A percentile compares a stretch with the other conserved stretches of the same genome.
phyloP scores from a whole-genome alignment of 1,140 invertebrate species.

The Procambarus virginalis region DNA sequence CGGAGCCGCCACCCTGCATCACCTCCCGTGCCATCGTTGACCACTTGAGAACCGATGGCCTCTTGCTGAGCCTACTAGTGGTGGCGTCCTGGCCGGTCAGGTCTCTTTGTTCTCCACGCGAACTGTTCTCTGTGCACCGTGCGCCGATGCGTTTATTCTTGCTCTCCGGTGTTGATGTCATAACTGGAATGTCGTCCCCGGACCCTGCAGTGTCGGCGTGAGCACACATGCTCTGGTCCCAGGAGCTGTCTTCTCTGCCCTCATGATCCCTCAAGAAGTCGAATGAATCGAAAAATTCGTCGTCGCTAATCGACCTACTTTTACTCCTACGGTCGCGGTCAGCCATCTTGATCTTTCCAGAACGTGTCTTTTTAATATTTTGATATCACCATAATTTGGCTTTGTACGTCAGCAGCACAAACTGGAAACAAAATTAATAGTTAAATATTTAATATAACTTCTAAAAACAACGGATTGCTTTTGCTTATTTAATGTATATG shows the following conservation, averaged over 20 bases:
- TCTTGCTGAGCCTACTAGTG: conserved; percentile 24
- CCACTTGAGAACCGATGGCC: conserved; percentile 37
- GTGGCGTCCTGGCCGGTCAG: not conserved
- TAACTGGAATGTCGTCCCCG: not conserved
- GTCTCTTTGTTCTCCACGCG: not conserved
- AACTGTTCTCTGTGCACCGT: not conserved
- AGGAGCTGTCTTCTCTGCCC: not conserved
- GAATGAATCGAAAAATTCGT: conserved; percentile 11
- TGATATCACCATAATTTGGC: too few relatives aligned
- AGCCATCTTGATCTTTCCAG: not conserved
- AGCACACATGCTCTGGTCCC: not conserved
- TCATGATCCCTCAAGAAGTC: not conserved
- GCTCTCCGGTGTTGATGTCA: not conserved
- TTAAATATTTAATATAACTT: too few relatives aligned
- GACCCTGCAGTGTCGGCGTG: not conserved
- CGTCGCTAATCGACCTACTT: not conserved
- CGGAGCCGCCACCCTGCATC: not conserved
- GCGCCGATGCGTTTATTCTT: not conserved
- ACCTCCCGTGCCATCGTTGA: conserved; percentile 29
- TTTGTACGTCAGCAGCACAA: too few relatives aligned
- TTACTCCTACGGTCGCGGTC: not conserved
- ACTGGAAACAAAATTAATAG: too few relatives aligned
- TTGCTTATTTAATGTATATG: too few relatives aligned
- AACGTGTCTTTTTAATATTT: too few relatives aligned
- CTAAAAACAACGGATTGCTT: too few relatives aligned